Conservation (phyloP, 2,797 vertebrate genomes). For the Argentina silus region DNA sequence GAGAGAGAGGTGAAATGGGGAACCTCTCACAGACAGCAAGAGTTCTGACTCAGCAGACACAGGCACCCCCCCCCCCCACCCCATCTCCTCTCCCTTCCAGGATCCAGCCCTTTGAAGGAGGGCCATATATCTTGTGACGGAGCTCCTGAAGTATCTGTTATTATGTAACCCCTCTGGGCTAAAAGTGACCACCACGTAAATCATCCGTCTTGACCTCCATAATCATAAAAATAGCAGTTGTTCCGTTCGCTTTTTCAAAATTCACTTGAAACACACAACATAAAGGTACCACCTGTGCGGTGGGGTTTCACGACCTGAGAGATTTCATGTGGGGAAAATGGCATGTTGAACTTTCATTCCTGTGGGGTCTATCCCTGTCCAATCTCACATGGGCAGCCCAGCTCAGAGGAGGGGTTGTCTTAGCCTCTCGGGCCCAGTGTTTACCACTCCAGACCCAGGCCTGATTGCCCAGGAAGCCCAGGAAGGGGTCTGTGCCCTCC, state of each 20-base stretch:
- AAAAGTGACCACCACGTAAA: conserved; percentile 73
- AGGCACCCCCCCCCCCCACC: conserved; percentile 31
- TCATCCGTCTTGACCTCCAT: conserved; percentile 70
- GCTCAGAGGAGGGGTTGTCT: conserved; percentile 16
- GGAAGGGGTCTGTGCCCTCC: conserved; percentile 9
- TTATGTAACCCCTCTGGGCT: conserved; percentile 71
- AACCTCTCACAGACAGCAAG: conserved; percentile 54
- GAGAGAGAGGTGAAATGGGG: background rate
- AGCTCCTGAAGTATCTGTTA: conserved; percentile 63
- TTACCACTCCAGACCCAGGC: conserved; percentile 11
- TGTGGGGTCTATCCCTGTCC: conserved; percentile 14
- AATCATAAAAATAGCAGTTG: conserved; percentile 66
- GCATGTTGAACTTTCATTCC: background rate
- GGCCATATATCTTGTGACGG: conserved; percentile 55
- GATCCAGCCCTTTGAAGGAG: conserved; percentile 35
- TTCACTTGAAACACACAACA: conserved; percentile 45
- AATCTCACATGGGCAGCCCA: conserved; percentile 42
- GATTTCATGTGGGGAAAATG: conserved; percentile 52
- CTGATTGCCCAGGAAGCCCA: conserved; percentile 18
- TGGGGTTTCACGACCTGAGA: conserved; percentile 58
- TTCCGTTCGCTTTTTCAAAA: background rate
- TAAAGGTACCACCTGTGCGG: conserved; percentile 73
- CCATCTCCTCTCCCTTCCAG: conserved; percentile 42
- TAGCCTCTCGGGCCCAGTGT: conserved; percentile 11
- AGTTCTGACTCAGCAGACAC: conserved; percentile 72